phyloP scores from a whole-genome alignment of 2,888 invertebrate species.

The Zhuqinia jingwanae region DNA sequence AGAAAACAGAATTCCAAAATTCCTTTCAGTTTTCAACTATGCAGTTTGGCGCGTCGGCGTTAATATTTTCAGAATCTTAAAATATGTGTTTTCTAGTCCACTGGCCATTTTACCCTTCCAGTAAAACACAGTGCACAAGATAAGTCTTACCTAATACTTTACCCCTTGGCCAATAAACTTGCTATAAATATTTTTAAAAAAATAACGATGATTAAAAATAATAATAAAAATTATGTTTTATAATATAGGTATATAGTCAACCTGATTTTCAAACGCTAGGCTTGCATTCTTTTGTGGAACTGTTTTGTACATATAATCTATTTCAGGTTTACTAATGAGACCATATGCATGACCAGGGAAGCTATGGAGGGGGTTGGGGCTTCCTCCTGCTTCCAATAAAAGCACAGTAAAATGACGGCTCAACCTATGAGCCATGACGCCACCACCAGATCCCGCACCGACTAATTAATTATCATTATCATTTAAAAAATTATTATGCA shows the following conservation, averaged over 20 bases:
- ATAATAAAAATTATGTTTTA: neutral
- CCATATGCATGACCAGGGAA: conserved; percentile 60
- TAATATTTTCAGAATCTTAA: too few species aligned
- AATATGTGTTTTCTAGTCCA: too few species aligned
- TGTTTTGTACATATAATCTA: conserved; percentile 73
- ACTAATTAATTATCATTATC: conserved; percentile 38
- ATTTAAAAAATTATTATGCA: neutral
- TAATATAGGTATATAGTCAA: conserved; percentile 7
- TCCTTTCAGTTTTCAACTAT: too few species aligned
- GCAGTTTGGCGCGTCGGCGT: too few species aligned
- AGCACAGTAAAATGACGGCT: conserved; percentile 66
- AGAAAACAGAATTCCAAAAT: too few species aligned
- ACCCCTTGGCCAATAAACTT: conserved; percentile 65
- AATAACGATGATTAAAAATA: too few species aligned
- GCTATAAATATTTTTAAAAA: conserved; percentile 17
- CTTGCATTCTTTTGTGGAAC: conserved; percentile 74
- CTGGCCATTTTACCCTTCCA: too few species aligned
- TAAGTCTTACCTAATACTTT: too few species aligned
- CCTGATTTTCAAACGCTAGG: conserved; percentile 71
- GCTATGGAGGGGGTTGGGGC: conserved; percentile 15
- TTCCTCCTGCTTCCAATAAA: conserved; percentile 66
- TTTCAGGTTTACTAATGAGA: conserved; percentile 69
- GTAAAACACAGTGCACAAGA: too few species aligned
- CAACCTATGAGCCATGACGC: conserved; percentile 65
- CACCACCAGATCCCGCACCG: conserved; percentile 58